These are phyloP conservation scores for Sepiola atlantica DNA, from an alignment of 2,888 invertebrate species.

Conservation along the genomic window DNA sequence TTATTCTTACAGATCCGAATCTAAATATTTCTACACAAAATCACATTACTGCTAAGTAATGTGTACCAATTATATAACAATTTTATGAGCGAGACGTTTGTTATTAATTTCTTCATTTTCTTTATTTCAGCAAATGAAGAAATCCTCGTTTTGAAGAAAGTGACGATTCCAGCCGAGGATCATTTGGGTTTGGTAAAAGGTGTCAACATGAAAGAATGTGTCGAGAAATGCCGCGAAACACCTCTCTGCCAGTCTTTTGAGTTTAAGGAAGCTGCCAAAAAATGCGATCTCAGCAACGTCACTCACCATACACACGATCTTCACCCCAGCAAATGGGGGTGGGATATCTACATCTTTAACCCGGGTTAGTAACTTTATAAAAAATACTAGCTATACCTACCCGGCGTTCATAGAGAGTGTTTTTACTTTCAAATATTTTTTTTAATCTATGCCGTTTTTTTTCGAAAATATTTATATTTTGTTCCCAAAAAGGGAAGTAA, in stretches of 20 bases:
- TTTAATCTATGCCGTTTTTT: too few relatives aligned
- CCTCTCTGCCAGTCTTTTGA: not conserved
- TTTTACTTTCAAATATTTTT: too few relatives aligned
- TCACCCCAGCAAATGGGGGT: not conserved
- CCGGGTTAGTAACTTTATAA: not conserved
- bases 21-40: not conserved
- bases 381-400: too few relatives aligned
- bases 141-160: not conserved
- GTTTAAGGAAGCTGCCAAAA: not conserved
- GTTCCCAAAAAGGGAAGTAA: too few relatives aligned
- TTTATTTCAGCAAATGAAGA: not conserved
- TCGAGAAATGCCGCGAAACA: not conserved
- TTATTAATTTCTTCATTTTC: not conserved
- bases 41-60: not conserved
- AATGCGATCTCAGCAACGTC: not conserved
- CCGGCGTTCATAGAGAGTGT: too few relatives aligned
- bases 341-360: conserved; percentile 32
- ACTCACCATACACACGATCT: not conserved
- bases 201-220: not conserved
- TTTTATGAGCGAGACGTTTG: not conserved
- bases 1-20: too few relatives aligned
- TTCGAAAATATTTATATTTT: too few relatives aligned
- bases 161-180: not conserved
- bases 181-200: not conserved
- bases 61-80: not conserved